These are phyloP conservation scores for Achroia grisella DNA, from an alignment of 1,140 invertebrate species.

Conservation along the genomic window DNA sequence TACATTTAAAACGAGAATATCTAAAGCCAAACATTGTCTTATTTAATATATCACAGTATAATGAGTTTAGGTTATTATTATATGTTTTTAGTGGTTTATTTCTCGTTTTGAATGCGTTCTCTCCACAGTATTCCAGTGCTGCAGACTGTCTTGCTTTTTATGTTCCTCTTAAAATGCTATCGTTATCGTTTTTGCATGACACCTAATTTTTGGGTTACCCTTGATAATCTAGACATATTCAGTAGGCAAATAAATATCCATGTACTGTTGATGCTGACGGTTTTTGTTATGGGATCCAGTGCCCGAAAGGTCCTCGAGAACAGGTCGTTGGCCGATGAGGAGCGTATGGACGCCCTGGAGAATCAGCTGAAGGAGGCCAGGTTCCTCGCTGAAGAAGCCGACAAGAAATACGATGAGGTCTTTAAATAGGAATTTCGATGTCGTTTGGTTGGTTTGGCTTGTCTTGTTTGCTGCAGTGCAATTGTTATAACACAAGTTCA, in stretches of 20 bases:
- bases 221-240: slow-evolving; percentile 21
- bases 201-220: slow-evolving; percentile 55
- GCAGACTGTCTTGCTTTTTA: slow-evolving; percentile 43
- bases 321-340: slow-evolving; percentile 99
- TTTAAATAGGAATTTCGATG: slow-evolving; percentile 54
- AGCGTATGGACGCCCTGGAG: slow-evolving; percentile 99
- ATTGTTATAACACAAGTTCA: background rate
- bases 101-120: slow-evolving; percentile 19
- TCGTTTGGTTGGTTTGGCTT: slow-evolving; percentile 63
- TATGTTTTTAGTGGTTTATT: too few species aligned
- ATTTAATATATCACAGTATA: too few species aligned
- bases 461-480: slow-evolving; percentile 33
- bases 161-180: slow-evolving; percentile 31
- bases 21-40: too few species aligned
- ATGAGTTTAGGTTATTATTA: too few species aligned
- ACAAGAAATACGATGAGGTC: slow-evolving; percentile 99
- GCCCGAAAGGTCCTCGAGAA: slow-evolving; percentile 99
- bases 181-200: slow-evolving; percentile 55
- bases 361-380: slow-evolving; percentile 99
- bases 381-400: slow-evolving; percentile 99
- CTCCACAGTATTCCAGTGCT: slow-evolving; percentile 32
- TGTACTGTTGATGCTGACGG: slow-evolving; percentile 28
- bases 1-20: too few species aligned
- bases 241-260: background rate
- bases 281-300: slow-evolving; percentile 77